Evolutionary conservation across 2,888 invertebrate species (phyloP), one percentile per base, ranked within the genome.

Genomic region (Hypsopygia costalis): DNA sequence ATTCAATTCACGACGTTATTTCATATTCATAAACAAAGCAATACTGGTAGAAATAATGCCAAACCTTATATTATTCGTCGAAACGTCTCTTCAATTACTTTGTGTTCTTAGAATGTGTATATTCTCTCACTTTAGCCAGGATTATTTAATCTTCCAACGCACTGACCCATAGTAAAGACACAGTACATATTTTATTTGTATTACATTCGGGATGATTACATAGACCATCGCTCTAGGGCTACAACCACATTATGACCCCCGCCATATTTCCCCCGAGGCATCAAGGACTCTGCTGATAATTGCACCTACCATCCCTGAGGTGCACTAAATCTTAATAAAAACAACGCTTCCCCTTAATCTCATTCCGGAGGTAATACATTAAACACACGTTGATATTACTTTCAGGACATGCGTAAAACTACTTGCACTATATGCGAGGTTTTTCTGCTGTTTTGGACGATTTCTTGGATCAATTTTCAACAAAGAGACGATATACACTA

Each of bases 251-350:
- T 70, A 74, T 65, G 62, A 53, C 67, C 67, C 67, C 56, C 52
- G 47, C 60, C 44, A 62, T 70, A 82, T 80, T 78, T 79, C 81
- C 81, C 81, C 53, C 46, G 69, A n/a, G 69, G 81, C 52, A 46
- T 48, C 51, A 52, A 56, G 55, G 50, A 58, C 64, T 57, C 65
- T 69, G 62, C 62, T 69, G 16, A 69, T 76, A 74, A 77, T 77
- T 79, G 77, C 71, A 69, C 60, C 62, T 62, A 52, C 27, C 52
- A 59, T 66, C 80, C 75, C 76, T 45, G 47, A 67, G 69, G 71
- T 72, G 60, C 63, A 72, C 61, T 86, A 79, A 78, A 83, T 86
- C 82, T 80, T 74, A 78, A 85, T 86, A 78, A 81, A 38, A 70
- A 55, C 57, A 52, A 58, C 49, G 52, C 7, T 35, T 41, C 58